Evolutionary conservation across 2,797 vertebrate species (phyloP).

Genomic region (Orestias chungarensis): DNA sequence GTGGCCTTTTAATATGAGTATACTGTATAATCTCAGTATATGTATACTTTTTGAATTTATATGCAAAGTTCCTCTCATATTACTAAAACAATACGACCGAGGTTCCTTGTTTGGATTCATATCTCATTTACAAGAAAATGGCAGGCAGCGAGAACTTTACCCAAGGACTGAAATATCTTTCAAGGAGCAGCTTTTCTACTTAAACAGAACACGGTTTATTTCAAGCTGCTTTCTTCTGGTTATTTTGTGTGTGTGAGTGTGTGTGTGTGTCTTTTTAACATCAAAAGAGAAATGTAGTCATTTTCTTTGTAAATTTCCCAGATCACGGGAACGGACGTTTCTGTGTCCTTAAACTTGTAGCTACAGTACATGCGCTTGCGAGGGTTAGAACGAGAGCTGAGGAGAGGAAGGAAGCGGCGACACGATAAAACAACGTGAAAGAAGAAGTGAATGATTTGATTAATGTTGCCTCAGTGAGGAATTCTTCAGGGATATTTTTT

Average conservation of each 20-base stretch:
- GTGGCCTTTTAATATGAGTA: slow-evolving; percentile 83
- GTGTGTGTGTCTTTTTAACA: slow-evolving; percentile 71
- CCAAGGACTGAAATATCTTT: slow-evolving; percentile 72
- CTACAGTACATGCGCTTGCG: slow-evolving; percentile 64
- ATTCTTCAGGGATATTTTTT: slow-evolving; percentile 96
- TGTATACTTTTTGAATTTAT: slow-evolving; percentile 78
- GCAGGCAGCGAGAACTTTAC: slow-evolving; percentile 53
- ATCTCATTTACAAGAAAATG: slow-evolving; percentile 59
- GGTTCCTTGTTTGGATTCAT: slow-evolving; percentile 52
- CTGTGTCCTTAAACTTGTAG: slow-evolving; percentile 82
- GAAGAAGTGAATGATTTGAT: slow-evolving; percentile 78
- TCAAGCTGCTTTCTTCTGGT: slow-evolving; percentile 77
- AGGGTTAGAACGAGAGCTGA: slow-evolving; percentile 40
- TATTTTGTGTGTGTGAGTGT: not conserved
- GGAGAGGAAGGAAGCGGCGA: slow-evolving; percentile 25
- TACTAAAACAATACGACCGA: slow-evolving; percentile 61
- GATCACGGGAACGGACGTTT: slow-evolving; percentile 83
- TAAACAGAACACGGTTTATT: slow-evolving; percentile 79
- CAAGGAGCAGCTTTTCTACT: slow-evolving; percentile 74
- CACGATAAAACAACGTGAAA: slow-evolving; percentile 60
- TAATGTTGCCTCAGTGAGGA: slow-evolving; percentile 93
- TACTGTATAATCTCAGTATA: slow-evolving; percentile 65
- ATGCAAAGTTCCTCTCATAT: slow-evolving; percentile 79
- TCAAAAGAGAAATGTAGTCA: slow-evolving; percentile 75
- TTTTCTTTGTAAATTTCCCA: slow-evolving; percentile 82